A percentile compares a stretch with the other conserved stretches of the same genome.
Conservation (phyloP, 2,888 invertebrate genomes). For the Caenorhabditis sulstoni region DNA sequence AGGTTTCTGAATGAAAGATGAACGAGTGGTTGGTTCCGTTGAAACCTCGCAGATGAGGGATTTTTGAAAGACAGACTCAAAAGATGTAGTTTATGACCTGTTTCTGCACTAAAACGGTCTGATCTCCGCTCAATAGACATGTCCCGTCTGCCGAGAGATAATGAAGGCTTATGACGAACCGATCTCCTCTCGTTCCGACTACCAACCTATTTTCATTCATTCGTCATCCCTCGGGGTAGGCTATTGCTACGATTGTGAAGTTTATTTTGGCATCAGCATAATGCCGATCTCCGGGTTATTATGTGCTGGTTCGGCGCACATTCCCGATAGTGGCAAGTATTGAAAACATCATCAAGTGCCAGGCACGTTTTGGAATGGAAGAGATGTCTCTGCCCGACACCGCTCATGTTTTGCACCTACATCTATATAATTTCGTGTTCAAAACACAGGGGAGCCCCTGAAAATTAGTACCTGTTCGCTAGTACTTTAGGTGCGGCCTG, state of each 20-base stretch:
- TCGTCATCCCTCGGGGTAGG: background rate
- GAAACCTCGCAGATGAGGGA: conserved; percentile 6
- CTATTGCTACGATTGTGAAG: conserved; percentile 18
- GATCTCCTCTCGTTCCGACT: conserved; percentile 23
- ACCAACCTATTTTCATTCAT: conserved; percentile 15
- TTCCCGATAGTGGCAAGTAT: background rate
- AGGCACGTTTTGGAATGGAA: conserved; percentile 25
- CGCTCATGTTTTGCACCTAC: conserved; percentile 6
- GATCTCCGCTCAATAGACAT: background rate
- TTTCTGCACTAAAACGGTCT: too few species aligned
- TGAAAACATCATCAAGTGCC: conserved; percentile 31
- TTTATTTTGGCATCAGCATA: conserved; percentile 19
- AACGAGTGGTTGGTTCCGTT: background rate
- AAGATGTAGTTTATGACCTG: background rate
- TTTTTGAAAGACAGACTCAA: background rate
- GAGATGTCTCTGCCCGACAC: conserved; percentile 28
- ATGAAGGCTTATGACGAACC: conserved; percentile 19
- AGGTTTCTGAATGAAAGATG: background rate
- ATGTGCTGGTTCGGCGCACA: conserved; percentile 23
- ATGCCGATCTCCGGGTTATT: conserved; percentile 8
- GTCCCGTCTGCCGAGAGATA: conserved; percentile 12
- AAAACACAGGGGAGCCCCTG: conserved; percentile 19
- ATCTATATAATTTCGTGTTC: conserved; percentile 32
- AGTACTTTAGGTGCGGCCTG: too few species aligned
- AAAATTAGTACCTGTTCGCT: too few species aligned